Evolutionary conservation across 1,140 invertebrate genomes (phyloP).

Genomic region (Oedothorax gibbosus): DNA sequence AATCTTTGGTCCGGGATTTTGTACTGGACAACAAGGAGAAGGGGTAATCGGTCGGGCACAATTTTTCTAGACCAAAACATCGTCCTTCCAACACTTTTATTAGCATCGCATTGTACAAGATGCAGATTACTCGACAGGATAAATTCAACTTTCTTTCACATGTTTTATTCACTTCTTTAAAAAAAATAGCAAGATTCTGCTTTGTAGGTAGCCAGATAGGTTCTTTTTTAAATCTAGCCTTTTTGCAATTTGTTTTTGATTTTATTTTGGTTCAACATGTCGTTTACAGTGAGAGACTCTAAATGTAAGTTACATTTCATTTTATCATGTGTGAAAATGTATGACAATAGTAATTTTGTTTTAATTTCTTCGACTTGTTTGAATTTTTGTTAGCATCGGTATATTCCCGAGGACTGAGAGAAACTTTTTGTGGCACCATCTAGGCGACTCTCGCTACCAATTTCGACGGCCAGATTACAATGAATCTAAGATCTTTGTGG

Average conservation of each 20-base stretch:
- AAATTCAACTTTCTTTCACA: neutral
- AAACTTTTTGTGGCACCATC: too few relatives aligned
- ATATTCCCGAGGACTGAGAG: too few relatives aligned
- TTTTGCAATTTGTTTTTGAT: neutral
- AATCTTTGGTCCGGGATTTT: slow-evolving; percentile 25
- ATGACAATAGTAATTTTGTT: neutral
- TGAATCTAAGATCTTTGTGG: too few relatives aligned
- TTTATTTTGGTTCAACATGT: neutral
- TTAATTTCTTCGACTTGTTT: neutral
- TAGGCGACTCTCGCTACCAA: too few relatives aligned
- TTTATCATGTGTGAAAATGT: neutral
- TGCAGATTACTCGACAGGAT: slow-evolving; percentile 15
- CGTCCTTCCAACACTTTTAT: neutral
- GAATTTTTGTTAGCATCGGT: too few relatives aligned
- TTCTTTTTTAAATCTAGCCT: neutral
- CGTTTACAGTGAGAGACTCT: neutral
- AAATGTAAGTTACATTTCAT: slow-evolving; percentile 19
- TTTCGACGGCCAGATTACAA: too few relatives aligned
- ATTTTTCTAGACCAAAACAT: neutral
- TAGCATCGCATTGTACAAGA: slow-evolving; percentile 13
- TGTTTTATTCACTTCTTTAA: neutral
- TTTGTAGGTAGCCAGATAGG: neutral
- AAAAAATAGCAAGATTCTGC: too few relatives aligned
- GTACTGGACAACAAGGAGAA: slow-evolving; percentile 14
- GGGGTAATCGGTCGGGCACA: neutral